Conservation (phyloP, 2,113 vertebrate genomes). For the Piprites chloris region DNA sequence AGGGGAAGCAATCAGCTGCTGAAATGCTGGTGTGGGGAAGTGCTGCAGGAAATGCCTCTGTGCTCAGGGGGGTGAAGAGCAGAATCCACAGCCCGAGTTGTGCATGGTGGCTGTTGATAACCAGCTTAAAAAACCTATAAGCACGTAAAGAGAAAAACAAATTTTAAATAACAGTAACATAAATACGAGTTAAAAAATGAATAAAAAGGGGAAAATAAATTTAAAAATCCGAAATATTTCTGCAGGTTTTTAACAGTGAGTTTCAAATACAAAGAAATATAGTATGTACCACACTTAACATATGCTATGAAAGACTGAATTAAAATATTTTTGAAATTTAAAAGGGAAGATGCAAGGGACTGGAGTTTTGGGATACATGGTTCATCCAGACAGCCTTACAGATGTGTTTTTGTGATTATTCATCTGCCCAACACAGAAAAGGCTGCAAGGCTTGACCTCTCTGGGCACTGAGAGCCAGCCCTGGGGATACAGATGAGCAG, state of each 20-base stretch:
- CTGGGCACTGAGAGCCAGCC: not conserved
- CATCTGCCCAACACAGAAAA: not conserved
- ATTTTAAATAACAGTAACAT: not conserved
- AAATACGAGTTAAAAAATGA: not conserved
- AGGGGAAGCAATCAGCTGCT: not conserved
- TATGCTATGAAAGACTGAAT: not conserved
- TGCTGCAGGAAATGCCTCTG: not conserved
- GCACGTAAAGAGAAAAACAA: not conserved
- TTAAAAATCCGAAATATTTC: not conserved
- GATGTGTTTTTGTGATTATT: not conserved
- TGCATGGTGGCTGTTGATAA: not conserved
- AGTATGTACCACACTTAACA: not conserved
- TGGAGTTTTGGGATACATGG: not conserved
- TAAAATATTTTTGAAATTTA: not conserved
- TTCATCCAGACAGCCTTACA: not conserved
- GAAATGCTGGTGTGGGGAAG: accelerated
- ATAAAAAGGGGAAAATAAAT: not conserved
- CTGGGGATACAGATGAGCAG: not conserved
- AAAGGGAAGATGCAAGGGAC: not conserved
- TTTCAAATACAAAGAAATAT: not conserved
- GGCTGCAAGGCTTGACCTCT: not conserved
- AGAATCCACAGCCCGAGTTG: not conserved
- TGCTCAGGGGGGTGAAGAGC: not conserved
- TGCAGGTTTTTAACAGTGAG: not conserved
- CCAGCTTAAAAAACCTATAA: not conserved